These are phyloP conservation scores for Triops cancriformis DNA, from an alignment of 1,140 invertebrate genomes.

Conservation along the genomic window DNA sequence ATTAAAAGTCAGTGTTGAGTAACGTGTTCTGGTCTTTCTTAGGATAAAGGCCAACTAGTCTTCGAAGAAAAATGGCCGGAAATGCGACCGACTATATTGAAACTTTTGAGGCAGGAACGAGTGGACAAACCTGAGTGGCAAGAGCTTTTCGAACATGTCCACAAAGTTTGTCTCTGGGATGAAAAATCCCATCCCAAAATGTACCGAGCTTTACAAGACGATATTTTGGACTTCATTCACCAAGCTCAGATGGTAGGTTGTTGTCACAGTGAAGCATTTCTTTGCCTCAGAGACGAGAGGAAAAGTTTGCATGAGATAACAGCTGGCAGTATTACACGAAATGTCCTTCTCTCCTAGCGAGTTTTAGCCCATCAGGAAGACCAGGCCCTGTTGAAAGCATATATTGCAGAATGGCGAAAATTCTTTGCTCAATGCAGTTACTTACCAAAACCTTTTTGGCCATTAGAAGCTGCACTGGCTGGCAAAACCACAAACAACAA, in stretches of 20 bases:
- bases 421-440: slow-evolving; percentile 97
- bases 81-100: slow-evolving; percentile 86
- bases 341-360: slow-evolving; percentile 47
- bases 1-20: not conserved
- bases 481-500: slow-evolving; percentile 50
- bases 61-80: slow-evolving; percentile 94
- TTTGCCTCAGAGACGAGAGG: too few relatives aligned
- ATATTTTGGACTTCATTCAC: slow-evolving; percentile 90
- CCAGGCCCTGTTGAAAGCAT: slow-evolving; percentile 87
- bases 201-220: slow-evolving; percentile 76
- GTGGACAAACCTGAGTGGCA: slow-evolving; percentile 95
- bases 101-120: slow-evolving; percentile 82
- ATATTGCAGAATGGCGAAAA: slow-evolving; percentile 93
- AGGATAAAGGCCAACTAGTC: slow-evolving; percentile 45
- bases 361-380: slow-evolving; percentile 86
- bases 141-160: slow-evolving; percentile 90
- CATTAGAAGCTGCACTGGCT: slow-evolving; percentile 72
- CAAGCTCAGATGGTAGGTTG: slow-evolving; percentile 67
- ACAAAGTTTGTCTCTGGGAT: slow-evolving; percentile 91
- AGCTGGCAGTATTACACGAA: too few relatives aligned
- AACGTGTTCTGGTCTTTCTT: slow-evolving; percentile 16
- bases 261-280: not conserved
- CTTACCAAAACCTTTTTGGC: slow-evolving; percentile 88
- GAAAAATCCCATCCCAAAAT: slow-evolving; percentile 86
- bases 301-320: too few relatives aligned